Evolutionary conservation across 2,888 invertebrate genomes (phyloP), one percentile per base, ranked within the genome.

Genomic region (Loripinus fragilis): DNA sequence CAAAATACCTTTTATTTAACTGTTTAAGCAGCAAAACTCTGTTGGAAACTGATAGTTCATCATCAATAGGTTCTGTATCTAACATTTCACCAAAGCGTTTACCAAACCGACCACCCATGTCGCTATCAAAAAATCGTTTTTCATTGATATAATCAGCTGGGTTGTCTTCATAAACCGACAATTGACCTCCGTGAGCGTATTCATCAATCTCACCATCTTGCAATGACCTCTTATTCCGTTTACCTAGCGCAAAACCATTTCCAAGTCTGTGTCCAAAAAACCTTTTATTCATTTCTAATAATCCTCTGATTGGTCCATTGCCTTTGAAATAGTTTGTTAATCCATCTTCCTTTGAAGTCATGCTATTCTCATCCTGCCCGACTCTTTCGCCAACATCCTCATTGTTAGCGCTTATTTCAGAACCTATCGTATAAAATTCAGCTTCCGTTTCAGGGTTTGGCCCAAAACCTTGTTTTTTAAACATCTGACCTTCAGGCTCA

Each of bases 121-220:
- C 60, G 33, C 60, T 60, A 33, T 8, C 33, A 33, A 60, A 60
- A 20, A 33, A 60, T 20, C 60, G 60, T 60, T 60, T 60, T 2
- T 10, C 60, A 17, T 30, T 12, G 15, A 2, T 17, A 20, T 60
- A 17, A 8, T 60, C 60, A 10, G 15, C 7, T 23, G 8, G 7
- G 12, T 17, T 10, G 12, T 55, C 55, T n/a, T n/a, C 28, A 25
- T 55, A 17, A 7, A 10, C 25, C 2, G 55, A 25, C 33, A 60
- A 2, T 5, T 60, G 17, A 17, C 33, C 60, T n/a, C 5, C 52
- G 8, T 17, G 8, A 3, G 20, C 45, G n/a, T 45, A 45, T 20
- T 17, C n/a, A 45, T 45, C 45, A 45, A 45, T 45, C 3, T 45
- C 17, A 45, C 3, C 7, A 2, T 33, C 60, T 12, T 5, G 3